Percentiles rank a stretch among this genome's conserved stretches.
Evolutionary conservation across 2,113 vertebrate genomes (phyloP).

Genomic region (Alaudala cheleensis): DNA sequence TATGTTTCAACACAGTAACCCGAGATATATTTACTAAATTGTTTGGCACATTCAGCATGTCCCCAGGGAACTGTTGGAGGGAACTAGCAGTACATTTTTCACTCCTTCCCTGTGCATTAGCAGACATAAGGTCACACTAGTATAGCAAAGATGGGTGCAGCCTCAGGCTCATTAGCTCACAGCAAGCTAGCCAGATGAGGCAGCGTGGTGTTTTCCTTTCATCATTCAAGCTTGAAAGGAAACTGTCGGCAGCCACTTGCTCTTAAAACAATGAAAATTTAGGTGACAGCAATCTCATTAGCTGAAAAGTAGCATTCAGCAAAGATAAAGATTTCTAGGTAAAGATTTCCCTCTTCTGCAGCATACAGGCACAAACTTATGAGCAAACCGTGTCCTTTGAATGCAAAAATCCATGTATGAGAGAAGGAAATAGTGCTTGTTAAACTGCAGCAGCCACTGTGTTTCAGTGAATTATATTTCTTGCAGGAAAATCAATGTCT

Average conservation of each 20-base stretch:
- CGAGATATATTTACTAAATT: conserved; percentile 80
- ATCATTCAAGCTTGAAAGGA: conserved; percentile 87
- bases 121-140: conserved; percentile 80
- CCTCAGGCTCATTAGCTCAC: conserved; percentile 81
- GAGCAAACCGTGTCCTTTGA: not conserved
- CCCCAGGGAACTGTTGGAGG: conserved; percentile 66
- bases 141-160: conserved; percentile 79
- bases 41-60: conserved; percentile 72
- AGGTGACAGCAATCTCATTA: conserved; percentile 81
- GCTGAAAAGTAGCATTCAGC: conserved; percentile 55
- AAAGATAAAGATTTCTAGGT: conserved; percentile 68
- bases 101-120: conserved; percentile 75
- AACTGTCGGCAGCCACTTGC: conserved; percentile 81
- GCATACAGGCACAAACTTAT: not conserved
- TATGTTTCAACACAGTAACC: conserved; percentile 70
- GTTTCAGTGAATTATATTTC: not conserved
- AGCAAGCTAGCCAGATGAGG: conserved; percentile 81
- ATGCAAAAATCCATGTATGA: not conserved
- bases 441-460: not conserved
- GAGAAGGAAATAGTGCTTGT: not conserved
- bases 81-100: conserved; percentile 70
- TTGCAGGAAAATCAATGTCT: conserved; percentile 11
- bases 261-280: conserved; percentile 86
- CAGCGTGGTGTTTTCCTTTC: conserved; percentile 79
- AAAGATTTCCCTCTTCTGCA: conserved; percentile 42